Evolutionary conservation across 1,140 invertebrate species (phyloP).

Genomic region (Hyles vespertilio): DNA sequence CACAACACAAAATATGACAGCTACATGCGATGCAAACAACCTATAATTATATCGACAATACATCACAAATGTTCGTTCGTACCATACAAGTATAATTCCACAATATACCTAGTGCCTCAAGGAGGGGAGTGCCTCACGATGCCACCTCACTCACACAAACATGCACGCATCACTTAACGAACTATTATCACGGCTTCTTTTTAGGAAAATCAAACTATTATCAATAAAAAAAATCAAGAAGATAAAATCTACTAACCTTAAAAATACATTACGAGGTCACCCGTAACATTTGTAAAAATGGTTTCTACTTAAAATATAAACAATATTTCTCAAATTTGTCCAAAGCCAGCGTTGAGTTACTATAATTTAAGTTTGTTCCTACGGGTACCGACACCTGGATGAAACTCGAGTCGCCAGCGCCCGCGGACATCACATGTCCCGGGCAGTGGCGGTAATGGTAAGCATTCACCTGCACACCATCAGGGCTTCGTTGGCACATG

Average conservation of each 20-base stretch:
- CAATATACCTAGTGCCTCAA: constrained; percentile 43
- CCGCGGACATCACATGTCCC: neutral
- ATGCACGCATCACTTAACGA: constrained; percentile 55
- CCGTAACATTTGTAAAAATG: constrained; percentile 44
- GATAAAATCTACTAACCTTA: constrained; percentile 67
- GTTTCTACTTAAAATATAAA: constrained; percentile 59
- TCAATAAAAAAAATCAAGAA: constrained; percentile 50
- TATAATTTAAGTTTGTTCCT: constrained; percentile 24
- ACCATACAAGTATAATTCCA: constrained; percentile 28
- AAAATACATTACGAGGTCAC: constrained; percentile 63
- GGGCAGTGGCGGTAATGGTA: constrained; percentile 14
- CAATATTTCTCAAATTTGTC: constrained; percentile 35
- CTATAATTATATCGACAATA: constrained; percentile 41
- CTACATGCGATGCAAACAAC: constrained; percentile 36
- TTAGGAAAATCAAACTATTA: constrained; percentile 53
- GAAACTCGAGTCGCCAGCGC: constrained; percentile 17
- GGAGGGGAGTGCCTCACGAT: constrained; percentile 66
- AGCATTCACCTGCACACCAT: constrained; percentile 36
- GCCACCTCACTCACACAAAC: constrained; percentile 54
- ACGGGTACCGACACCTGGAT: constrained; percentile 26
- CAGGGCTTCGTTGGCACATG: constrained; percentile 66
- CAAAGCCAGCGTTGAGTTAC: constrained; percentile 18
- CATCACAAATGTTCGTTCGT: constrained; percentile 38
- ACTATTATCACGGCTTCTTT: constrained; percentile 70
- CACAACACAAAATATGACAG: constrained; percentile 6